These are phyloP conservation scores for Rotaria socialis DNA, from an alignment of 2,888 invertebrate genomes.

Conservation along the genomic window DNA sequence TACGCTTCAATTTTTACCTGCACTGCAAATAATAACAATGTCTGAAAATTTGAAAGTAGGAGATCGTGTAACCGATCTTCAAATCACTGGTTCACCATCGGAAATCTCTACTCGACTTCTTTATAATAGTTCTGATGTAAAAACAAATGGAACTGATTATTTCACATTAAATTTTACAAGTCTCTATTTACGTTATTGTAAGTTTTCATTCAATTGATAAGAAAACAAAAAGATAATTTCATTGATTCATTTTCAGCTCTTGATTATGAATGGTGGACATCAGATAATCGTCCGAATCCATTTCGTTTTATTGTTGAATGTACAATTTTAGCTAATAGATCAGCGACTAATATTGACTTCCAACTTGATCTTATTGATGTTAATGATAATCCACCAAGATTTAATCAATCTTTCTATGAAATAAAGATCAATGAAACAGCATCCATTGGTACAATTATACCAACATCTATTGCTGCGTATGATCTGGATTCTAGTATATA, in stretches of 20 bases:
- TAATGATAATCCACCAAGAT: slow-evolving; percentile 25
- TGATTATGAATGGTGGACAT: slow-evolving; percentile 21
- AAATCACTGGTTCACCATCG: background rate
- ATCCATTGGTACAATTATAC: background rate
- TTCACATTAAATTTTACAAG: slow-evolving; percentile 33
- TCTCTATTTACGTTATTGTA: slow-evolving; percentile 33
- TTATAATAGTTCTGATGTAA: slow-evolving; percentile 7
- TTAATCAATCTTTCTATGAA: background rate
- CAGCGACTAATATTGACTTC: background rate
- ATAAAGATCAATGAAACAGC: background rate
- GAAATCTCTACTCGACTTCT: background rate
- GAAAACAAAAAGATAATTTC: background rate
- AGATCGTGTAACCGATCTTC: background rate
- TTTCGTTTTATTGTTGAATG: slow-evolving; percentile 31
- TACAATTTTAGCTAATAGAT: background rate
- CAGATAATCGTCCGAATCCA: slow-evolving; percentile 15
- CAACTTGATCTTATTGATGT: background rate
- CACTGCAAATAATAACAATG: slow-evolving; percentile 10
- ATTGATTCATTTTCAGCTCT: background rate
- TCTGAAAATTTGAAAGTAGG: background rate
- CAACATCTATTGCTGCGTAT: background rate
- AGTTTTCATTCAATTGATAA: background rate
- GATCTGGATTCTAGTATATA: background rate
- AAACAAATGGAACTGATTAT: slow-evolving; percentile 34
- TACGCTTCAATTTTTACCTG: slow-evolving; percentile 25